A percentile compares a stretch with the other conserved stretches of the same genome.
These are phyloP conservation scores for Isoperla grammatica DNA, from an alignment of 2,888 invertebrate species.

Conservation along the genomic window DNA sequence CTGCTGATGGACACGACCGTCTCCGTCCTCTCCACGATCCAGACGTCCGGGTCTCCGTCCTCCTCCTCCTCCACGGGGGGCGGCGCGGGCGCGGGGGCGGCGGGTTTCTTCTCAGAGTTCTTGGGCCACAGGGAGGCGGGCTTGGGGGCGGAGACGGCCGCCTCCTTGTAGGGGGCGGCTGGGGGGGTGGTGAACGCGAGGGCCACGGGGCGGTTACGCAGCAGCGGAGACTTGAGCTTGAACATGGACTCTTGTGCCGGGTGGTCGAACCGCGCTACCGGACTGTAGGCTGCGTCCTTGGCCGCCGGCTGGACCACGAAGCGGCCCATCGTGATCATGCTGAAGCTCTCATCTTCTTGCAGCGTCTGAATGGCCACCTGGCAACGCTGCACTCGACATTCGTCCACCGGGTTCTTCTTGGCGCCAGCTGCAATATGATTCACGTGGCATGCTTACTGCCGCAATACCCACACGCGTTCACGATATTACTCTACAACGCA, in stretches of 20 bases:
- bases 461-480: too few species aligned
- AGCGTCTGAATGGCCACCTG: not conserved
- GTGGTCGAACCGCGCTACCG: conserved; percentile 4
- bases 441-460: too few species aligned
- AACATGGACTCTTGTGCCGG: conserved; percentile 13
- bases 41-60: too few species aligned
- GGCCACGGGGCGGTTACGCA: not conserved
- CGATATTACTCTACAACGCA: too few species aligned
- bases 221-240: conserved; percentile 15
- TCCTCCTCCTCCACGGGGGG: too few species aligned
- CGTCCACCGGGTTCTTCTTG: not conserved
- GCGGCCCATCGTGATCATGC: not conserved
- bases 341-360: not conserved
- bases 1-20: too few species aligned
- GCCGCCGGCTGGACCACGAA: not conserved
- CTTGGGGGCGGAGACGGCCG: too few species aligned
- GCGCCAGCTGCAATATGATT: not conserved
- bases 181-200: not conserved
- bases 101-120: too few species aligned
- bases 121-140: too few species aligned
- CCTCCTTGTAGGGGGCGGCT: not conserved
- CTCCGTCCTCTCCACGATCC: too few species aligned
- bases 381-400: not conserved
- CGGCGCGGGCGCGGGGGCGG: too few species aligned
- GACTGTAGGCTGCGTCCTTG: not conserved